Percentiles rank a stretch among this genome's conserved stretches.
These are phyloP conservation scores for Chydorus sphaericus DNA, from an alignment of 2,888 invertebrate genomes.

Conservation along the genomic window DNA sequence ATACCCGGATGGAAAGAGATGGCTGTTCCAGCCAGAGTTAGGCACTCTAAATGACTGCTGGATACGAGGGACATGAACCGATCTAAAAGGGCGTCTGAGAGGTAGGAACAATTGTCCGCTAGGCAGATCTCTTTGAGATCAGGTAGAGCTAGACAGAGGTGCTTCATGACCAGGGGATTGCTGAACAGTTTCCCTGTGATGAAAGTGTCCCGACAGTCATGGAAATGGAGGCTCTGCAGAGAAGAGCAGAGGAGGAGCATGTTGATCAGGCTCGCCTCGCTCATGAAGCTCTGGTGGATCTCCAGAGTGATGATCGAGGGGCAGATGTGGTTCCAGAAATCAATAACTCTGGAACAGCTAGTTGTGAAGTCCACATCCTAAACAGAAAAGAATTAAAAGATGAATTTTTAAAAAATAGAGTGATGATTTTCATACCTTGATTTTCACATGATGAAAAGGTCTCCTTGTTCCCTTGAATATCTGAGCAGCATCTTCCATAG, in stretches of 20 bases:
- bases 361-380: neutral
- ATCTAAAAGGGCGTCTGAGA: constrained; percentile 56
- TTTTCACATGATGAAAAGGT: neutral
- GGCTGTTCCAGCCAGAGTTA: constrained; percentile 50
- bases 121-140: constrained; percentile 44
- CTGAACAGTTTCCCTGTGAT: constrained; percentile 56
- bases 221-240: constrained; percentile 42
- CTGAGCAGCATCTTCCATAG: neutral
- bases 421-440: neutral
- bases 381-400: too few relatives aligned
- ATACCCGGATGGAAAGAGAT: constrained; percentile 54
- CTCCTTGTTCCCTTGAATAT: neutral
- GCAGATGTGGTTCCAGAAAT: neutral
- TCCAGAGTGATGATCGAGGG: neutral
- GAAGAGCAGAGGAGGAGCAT: constrained; percentile 23
- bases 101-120: constrained; percentile 45
- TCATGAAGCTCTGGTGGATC: neutral
- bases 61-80: constrained; percentile 46
- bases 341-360: neutral
- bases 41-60: constrained; percentile 39
- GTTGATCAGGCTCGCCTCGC: neutral
- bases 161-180: constrained; percentile 39
- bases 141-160: constrained; percentile 28
- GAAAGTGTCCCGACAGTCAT: constrained; percentile 50
- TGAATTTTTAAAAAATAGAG: neutral